Evolutionary conservation across 2,797 vertebrate species (phyloP).

Genomic region (Liparis tanakae): DNA sequence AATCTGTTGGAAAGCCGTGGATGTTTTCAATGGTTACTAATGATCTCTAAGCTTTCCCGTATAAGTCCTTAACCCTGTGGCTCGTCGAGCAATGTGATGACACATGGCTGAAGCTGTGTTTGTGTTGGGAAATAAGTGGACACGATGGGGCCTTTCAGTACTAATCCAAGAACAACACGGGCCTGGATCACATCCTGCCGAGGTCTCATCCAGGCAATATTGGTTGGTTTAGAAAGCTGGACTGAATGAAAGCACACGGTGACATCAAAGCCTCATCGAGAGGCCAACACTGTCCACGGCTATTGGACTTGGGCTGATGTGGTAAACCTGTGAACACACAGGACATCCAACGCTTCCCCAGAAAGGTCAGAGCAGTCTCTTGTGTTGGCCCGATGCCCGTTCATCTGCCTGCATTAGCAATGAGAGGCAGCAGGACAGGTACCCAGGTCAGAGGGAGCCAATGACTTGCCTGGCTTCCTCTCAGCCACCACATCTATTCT

Average conservation of each 20-base stretch:
- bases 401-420: constrained; percentile 54
- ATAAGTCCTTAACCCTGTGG: constrained; percentile 41
- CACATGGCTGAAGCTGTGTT: constrained; percentile 47
- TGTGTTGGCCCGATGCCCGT: constrained; percentile 47
- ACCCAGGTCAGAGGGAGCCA: constrained; percentile 43
- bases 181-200: constrained; percentile 51
- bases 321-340: constrained; percentile 7
- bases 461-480: constrained; percentile 49
- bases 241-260: constrained; percentile 15
- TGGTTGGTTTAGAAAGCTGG: constrained; percentile 41
- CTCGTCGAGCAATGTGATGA: constrained; percentile 38
- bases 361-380: constrained; percentile 41
- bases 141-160: constrained; percentile 50
- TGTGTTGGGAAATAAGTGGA: constrained; percentile 45
- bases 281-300: constrained; percentile 12
- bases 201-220: constrained; percentile 43
- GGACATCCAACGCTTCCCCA: constrained; percentile 3
- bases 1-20: constrained; percentile 49
- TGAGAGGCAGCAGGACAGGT: constrained; percentile 50
- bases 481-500: constrained; percentile 66
- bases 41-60: constrained; percentile 37
- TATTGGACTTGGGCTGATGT: neutral
- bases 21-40: constrained; percentile 49
- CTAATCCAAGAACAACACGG: constrained; percentile 51
- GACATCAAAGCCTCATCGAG: constrained; percentile 34